Percentiles rank a stretch among this genome's conserved stretches.
Evolutionary conservation across 2,797 vertebrate genomes (phyloP).

Genomic region (Bucorvus abyssinicus): DNA sequence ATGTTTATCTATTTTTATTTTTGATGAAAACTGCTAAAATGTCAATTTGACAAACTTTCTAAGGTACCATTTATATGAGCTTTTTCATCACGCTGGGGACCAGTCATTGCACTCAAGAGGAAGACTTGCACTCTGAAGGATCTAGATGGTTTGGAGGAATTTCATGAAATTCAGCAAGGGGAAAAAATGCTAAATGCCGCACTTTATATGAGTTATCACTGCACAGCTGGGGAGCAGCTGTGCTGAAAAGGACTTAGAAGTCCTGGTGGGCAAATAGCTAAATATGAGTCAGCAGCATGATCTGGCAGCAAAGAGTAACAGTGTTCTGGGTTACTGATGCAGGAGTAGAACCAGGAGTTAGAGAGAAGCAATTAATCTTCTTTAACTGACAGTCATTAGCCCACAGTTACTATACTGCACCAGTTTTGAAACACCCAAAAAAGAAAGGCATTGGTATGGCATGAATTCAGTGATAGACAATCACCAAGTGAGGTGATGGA

Average conservation of each 20-base stretch:
- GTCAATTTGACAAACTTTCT: accelerated
- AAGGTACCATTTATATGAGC: neutral
- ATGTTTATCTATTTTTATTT: neutral
- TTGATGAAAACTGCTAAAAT: neutral
- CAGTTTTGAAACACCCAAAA: neutral
- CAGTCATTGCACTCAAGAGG: neutral
- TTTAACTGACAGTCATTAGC: neutral
- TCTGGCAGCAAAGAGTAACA: neutral
- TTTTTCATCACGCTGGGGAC: neutral
- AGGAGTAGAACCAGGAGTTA: neutral
- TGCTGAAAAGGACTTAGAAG: neutral
- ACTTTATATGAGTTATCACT: neutral
- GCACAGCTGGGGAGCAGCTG: neutral
- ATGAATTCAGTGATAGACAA: neutral
- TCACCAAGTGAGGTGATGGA: accelerated
- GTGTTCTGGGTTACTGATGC: neutral
- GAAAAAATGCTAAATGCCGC: neutral
- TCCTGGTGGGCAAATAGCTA: neutral
- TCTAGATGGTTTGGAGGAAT: neutral
- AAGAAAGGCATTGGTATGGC: neutral
- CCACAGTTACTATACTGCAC: neutral
- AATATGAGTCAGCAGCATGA: neutral
- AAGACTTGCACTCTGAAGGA: neutral
- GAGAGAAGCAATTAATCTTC: neutral
- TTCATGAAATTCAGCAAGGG: neutral